Evolutionary conservation across 2,113 vertebrate genomes (phyloP), one percentile per base, ranked within the genome.

Genomic region (Phalacrocorax carbo): DNA sequence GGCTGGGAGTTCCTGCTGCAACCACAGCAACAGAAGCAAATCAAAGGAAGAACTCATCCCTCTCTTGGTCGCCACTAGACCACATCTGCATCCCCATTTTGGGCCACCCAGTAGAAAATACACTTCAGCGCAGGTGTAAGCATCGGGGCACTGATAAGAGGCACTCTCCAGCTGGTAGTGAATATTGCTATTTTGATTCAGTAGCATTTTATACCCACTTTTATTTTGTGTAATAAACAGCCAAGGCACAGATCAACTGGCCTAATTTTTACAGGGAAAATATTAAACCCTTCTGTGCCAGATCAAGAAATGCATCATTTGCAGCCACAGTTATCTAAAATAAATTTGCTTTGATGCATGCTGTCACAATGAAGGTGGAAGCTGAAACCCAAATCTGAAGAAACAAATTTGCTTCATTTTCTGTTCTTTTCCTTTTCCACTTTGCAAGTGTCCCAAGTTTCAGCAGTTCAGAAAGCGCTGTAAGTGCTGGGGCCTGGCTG

Each of bases 211-310:
- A 55, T 81, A 20, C 55, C 42, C 42, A 32, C 83, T 95, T 95
- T 94, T 83, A 90, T 91, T 94, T 27, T 64, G 20, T 90, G 68
- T 44, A 58, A 70, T 82, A 90, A 93, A 93, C 85, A 93, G 72
- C 82, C 71, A 82, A 90, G 66, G 85, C 96, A 82, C 87, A 95
- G 78, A 93, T 94, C 94, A 94, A 94, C 96, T 96, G 94, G 58
- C 90, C 96, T 94, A 82, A 92, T 94, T 96, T 96, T 96, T 62
- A 65, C 82, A 30, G 75, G 49, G 13, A 93, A 49, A 52, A 75
- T 90, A 90, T 76, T 65, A 95, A 93, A 69, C 26, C 22, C 13
- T 93, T 91, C 73, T 42, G 36, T 93, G 54, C 32, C 90, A 90
- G 77, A 91, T 58, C 65, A 61, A 48, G 94, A 71, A 79, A 60